Conservation (phyloP, 2,888 invertebrate species). For the Arrhopalites spinosus region DNA sequence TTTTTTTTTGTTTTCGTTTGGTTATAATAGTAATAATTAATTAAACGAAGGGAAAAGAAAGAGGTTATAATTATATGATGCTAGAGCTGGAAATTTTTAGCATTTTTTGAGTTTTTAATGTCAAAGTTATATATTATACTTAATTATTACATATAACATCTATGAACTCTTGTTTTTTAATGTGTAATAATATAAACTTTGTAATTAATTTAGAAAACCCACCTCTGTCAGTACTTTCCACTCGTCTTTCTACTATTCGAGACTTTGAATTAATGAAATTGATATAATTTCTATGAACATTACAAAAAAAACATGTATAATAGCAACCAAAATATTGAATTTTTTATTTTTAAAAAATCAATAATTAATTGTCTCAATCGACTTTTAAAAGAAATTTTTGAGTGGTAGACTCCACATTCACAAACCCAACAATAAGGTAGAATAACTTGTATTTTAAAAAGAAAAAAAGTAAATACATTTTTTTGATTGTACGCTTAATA, state of each 20-base stretch:
- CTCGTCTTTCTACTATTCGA: too few relatives aligned
- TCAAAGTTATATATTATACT: background rate
- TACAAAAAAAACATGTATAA: too few relatives aligned
- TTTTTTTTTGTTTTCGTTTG: background rate
- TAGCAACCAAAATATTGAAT: too few relatives aligned
- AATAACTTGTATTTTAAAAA: background rate
- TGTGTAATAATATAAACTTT: background rate
- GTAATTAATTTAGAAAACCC: background rate
- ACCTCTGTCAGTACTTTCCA: background rate
- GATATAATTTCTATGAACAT: too few relatives aligned
- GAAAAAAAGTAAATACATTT: background rate
- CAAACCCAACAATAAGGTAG: background rate
- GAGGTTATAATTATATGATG: background rate
- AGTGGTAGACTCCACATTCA: background rate
- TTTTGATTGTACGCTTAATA: background rate
- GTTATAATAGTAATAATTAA: background rate
- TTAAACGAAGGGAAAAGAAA: background rate
- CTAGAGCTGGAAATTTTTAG: constrained; percentile 3
- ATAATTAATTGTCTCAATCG: background rate
- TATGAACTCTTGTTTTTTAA: too few relatives aligned
- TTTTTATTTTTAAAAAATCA: background rate
- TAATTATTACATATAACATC: too few relatives aligned
- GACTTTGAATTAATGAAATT: too few relatives aligned
- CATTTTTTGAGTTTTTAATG: background rate
- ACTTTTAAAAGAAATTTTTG: background rate